These are phyloP conservation scores for Stegostoma tigrinum DNA, from an alignment of 2,113 vertebrate genomes.

Conservation along the genomic window DNA sequence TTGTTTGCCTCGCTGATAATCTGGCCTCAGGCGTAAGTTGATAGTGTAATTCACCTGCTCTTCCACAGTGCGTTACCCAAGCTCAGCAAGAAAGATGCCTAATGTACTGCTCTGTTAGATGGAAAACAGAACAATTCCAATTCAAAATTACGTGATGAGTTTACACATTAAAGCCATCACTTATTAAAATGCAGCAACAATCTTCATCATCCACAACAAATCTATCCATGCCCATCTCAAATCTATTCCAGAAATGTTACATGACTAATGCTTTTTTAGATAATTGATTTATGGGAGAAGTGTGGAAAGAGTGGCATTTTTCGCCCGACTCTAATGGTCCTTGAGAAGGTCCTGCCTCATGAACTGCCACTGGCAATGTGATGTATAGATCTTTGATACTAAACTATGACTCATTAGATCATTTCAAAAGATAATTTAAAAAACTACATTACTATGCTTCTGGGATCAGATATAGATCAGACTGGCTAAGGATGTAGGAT, in stretches of 20 bases:
- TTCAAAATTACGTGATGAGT: not conserved
- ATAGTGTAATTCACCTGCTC: not conserved
- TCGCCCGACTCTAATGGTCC: not conserved
- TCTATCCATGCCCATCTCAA: not conserved
- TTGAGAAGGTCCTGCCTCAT: not conserved
- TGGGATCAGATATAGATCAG: not conserved
- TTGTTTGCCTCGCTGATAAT: not conserved
- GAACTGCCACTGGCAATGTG: not conserved
- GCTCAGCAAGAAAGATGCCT: not conserved
- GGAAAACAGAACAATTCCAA: not conserved
- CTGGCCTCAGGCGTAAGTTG: not conserved
- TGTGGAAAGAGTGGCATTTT: not conserved
- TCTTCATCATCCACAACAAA: not conserved
- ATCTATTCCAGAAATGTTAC: not conserved
- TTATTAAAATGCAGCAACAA: not conserved
- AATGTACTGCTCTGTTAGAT: not conserved
- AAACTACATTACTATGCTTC: not conserved
- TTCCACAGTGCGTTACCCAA: not conserved
- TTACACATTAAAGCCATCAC: not conserved
- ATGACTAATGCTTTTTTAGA: not conserved
- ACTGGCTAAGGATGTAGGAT: not conserved
- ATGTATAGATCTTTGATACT: not conserved
- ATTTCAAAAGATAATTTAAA: not conserved
- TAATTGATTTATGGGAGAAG: not conserved
- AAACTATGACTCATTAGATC: not conserved